Evolutionary conservation across 2,888 invertebrate genomes (phyloP), one percentile per base, ranked within the genome.

Genomic region (Zaprionus lineosus): DNA sequence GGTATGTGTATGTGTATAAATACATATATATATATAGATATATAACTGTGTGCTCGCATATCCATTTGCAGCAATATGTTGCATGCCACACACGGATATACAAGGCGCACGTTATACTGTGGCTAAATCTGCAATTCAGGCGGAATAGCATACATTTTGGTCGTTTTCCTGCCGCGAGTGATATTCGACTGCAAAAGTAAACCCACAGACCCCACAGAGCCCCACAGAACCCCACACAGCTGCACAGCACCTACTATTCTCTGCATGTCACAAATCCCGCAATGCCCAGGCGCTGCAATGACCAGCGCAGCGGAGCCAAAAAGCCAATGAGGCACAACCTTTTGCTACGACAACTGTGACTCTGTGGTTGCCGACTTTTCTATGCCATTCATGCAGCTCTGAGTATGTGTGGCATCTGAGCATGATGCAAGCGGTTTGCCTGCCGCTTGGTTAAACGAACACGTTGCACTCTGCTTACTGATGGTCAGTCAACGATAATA

Each of bases 71-170:
- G n/a, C n/a, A n/a, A n/a, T n/a, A n/a, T n/a, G n/a, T n/a, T n/a
- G n/a, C n/a, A n/a, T n/a, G n/a, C n/a, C n/a, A n/a, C n/a, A n/a
- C n/a, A n/a, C n/a, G n/a, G 37, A 51, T 43, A 58, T 40, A 52
- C 9, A 33, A 40, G 34, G 26, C 50, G 21, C 50, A 53, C 39
- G 39, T 71, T 34, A 29, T 41, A 46, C 40, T 64, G 55, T 44
- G 48, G 51, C 48, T 47, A 68, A 74, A 82, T 74, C 78, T 74
- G 53, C 84, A 71, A 77, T 82, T 78, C 77, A 78, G 59, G 50
- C 74, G 78, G 82, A 84, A 68, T 82, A 74, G 57, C 82, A 78
- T 70, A 70, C 74, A 81, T 84, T 77, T 81, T 70, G 73, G 84
- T 81, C 55, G 66, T 55, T 66, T 76, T 55, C 21, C 58, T 47